These are phyloP conservation scores for Euzetes globulus DNA, from an alignment of 2,888 invertebrate genomes.

Conservation along the genomic window DNA sequence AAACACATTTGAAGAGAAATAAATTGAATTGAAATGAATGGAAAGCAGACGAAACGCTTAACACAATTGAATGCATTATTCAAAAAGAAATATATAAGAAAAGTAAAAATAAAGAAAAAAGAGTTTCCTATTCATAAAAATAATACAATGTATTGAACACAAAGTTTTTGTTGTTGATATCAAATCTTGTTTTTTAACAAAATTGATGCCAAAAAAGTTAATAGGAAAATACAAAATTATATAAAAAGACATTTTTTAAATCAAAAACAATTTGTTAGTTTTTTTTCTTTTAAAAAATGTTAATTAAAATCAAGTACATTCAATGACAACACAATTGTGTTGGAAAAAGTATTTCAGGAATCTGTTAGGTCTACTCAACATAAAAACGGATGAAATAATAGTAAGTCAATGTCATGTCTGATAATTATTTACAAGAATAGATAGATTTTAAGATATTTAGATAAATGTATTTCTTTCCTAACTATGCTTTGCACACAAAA, in stretches of 20 bases:
- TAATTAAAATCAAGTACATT: background rate
- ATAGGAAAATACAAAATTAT: background rate
- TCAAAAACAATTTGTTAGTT: background rate
- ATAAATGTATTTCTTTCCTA: background rate
- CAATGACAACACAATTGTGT: constrained; percentile 5
- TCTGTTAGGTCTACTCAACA: background rate
- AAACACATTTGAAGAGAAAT: background rate
- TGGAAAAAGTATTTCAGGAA: constrained; percentile 16
- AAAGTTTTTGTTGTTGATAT: background rate
- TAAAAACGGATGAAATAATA: constrained; percentile 19
- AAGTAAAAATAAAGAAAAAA: background rate
- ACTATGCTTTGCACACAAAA: background rate
- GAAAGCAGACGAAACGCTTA: background rate
- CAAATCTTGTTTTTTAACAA: too few relatives aligned
- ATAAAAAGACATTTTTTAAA: background rate
- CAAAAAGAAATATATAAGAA: background rate
- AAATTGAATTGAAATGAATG: background rate
- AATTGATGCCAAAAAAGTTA: background rate
- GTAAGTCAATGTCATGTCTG: constrained; percentile 25
- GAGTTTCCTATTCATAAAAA: too few relatives aligned
- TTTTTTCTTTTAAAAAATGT: background rate
- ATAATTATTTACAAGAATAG: background rate
- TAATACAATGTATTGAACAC: too few relatives aligned
- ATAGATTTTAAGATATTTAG: background rate
- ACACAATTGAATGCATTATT: background rate